Evolutionary conservation across 2,888 invertebrate species (phyloP).

Genomic region (Escarpia spicata): DNA sequence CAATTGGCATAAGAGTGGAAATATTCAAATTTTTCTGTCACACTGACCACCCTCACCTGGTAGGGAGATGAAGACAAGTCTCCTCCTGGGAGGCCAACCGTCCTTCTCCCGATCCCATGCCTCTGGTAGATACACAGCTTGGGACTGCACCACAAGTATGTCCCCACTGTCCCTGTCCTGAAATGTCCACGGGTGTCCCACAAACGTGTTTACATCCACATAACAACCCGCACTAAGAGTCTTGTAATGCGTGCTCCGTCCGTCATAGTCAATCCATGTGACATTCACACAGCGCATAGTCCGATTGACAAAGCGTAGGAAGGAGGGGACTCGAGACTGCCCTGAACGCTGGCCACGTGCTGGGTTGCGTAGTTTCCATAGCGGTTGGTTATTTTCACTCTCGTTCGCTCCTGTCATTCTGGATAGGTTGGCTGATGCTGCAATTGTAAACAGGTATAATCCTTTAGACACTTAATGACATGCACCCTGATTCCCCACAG

Average conservation of each 20-base stretch:
- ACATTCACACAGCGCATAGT: conserved; percentile 72
- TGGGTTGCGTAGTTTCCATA: not conserved
- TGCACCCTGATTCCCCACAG: no score
- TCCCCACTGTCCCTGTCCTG: conserved; percentile 77
- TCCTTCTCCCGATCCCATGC: conserved; percentile 33
- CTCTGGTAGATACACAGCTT: conserved; percentile 56
- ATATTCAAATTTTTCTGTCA: no score
- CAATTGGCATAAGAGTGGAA: no score
- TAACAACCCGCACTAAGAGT: conserved; percentile 70
- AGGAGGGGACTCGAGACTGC: conserved; percentile 57
- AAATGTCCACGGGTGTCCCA: conserved; percentile 87
- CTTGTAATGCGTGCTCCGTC: conserved; percentile 73
- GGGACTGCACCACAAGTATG: conserved; percentile 70
- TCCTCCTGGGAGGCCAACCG: conserved; percentile 46
- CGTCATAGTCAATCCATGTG: conserved; percentile 82
- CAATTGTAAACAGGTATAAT: not conserved
- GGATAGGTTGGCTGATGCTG: not conserved
- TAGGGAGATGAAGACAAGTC: conserved; percentile 51
- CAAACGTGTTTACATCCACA: conserved; percentile 79
- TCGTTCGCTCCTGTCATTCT: not conserved
- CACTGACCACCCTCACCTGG: conserved; percentile 43
- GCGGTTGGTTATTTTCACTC: not conserved
- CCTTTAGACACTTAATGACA: no score
- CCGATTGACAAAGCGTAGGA: conserved; percentile 73
- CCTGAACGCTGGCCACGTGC: conserved; percentile 34